These are phyloP conservation scores for Periophthalmus modestus DNA, from an alignment of 2,113 vertebrate genomes.

Conservation along the genomic window DNA sequence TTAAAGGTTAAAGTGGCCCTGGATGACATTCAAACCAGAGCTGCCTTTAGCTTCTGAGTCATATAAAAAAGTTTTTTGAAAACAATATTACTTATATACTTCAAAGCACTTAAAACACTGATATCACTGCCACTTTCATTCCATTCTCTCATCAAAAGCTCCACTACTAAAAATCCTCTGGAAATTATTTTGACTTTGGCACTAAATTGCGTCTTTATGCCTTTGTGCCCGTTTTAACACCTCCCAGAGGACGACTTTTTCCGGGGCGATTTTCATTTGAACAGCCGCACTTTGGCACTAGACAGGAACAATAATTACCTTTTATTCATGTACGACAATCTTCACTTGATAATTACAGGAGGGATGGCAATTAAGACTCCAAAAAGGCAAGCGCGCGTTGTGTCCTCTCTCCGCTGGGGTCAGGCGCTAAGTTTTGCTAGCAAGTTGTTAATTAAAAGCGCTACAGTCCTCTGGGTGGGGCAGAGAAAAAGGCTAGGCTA, in stretches of 20 bases:
- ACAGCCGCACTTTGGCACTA: neutral
- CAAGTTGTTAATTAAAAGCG: conserved; percentile 14
- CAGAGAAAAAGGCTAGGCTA: neutral
- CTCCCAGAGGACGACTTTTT: neutral
- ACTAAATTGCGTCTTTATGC: conserved; percentile 1
- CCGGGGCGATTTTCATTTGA: neutral
- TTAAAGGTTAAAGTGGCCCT: no score
- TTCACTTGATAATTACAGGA: conserved; percentile 5
- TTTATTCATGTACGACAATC: conserved; percentile 9
- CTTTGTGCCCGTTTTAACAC: neutral
- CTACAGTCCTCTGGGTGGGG: neutral
- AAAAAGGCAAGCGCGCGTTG: neutral
- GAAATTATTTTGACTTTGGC: conserved; percentile 7
- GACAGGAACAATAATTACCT: conserved; percentile 8
- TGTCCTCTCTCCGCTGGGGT: conserved; percentile 12
- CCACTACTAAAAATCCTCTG: neutral
- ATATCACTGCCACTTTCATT: neutral
- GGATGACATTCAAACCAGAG: no score
- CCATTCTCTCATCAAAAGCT: neutral
- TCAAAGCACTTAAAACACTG: neutral
- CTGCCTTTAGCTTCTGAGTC: no score
- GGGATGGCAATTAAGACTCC: conserved; percentile 8
- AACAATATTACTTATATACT: neutral
- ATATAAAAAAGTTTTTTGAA: no score
- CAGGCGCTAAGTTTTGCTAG: conserved; percentile 7